Percentiles rank a stretch among this genome's conserved stretches.
Conservation (phyloP, 2,113 vertebrate genomes). For the Azemiops feae region DNA sequence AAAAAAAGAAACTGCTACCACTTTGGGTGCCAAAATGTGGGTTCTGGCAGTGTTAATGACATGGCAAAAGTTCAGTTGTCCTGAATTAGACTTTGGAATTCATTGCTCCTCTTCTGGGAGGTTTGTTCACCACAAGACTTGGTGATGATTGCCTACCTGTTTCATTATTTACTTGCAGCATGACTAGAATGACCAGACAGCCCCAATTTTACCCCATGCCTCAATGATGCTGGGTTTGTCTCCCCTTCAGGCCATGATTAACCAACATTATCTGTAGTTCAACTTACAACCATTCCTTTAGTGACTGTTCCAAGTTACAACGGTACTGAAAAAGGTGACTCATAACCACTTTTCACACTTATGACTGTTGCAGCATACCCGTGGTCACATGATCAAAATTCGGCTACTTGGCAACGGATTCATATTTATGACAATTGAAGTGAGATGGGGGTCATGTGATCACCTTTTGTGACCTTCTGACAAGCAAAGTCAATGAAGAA, state of each 20-base stretch:
- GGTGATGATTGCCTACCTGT: background rate
- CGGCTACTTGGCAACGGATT: background rate
- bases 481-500: background rate
- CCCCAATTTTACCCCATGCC: background rate
- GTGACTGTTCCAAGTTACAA: background rate
- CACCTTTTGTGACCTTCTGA: background rate
- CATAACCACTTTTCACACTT: background rate
- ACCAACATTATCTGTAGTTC: background rate
- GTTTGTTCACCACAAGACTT: background rate
- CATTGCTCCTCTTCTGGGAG: background rate
- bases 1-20: background rate
- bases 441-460: background rate
- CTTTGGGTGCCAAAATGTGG: background rate
- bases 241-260: background rate
- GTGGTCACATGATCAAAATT: background rate
- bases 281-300: background rate
- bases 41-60: background rate
- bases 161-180: background rate
- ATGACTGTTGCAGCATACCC: background rate
- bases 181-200: background rate
- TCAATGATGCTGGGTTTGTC: background rate
- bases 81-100: background rate
- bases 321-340: no score
- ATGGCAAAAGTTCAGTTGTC: background rate
- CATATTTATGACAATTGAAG: background rate